Percentiles rank a stretch among this genome's conserved stretches.
Conservation (phyloP, 2,888 invertebrate species). For the Noctua janthina region DNA sequence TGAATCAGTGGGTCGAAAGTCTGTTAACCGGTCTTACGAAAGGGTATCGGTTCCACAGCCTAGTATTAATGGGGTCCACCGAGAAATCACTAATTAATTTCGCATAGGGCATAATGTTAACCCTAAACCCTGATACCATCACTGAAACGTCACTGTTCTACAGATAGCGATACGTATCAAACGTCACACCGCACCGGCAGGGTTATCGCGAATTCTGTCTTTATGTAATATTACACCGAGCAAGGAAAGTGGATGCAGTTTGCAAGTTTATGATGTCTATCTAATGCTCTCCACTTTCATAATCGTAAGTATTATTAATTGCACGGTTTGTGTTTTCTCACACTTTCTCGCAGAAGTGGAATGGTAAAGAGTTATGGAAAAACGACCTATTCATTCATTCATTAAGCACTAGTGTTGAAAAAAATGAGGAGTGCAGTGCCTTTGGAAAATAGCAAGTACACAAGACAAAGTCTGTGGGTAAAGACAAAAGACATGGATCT, state of each 20-base stretch:
- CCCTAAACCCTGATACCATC: slow-evolving; percentile 42
- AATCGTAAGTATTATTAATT: slow-evolving; percentile 46
- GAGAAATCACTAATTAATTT: slow-evolving; percentile 10
- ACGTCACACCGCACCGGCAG: slow-evolving; percentile 20
- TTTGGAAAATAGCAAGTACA: too few species aligned
- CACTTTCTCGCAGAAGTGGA: slow-evolving; percentile 6
- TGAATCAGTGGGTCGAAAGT: neutral
- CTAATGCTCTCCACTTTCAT: slow-evolving; percentile 43
- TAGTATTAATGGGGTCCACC: neutral
- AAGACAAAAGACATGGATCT: too few species aligned
- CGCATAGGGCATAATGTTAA: neutral
- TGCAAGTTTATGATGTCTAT: slow-evolving; percentile 28
- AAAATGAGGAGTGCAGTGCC: neutral
- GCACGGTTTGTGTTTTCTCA: slow-evolving; percentile 16
- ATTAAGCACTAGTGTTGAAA: neutral
- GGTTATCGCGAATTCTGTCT: slow-evolving; percentile 49
- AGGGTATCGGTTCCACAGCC: neutral
- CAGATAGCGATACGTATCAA: slow-evolving; percentile 43
- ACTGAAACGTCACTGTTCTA: slow-evolving; percentile 36
- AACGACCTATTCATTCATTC: neutral
- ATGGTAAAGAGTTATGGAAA: neutral
- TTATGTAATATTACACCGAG: slow-evolving; percentile 27
- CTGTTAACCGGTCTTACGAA: too few species aligned
- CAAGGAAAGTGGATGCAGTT: slow-evolving; percentile 37
- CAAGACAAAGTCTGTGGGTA: too few species aligned